Conservation (phyloP, 1,140 invertebrate genomes). For the Zeugodacus cucurbitae region DNA sequence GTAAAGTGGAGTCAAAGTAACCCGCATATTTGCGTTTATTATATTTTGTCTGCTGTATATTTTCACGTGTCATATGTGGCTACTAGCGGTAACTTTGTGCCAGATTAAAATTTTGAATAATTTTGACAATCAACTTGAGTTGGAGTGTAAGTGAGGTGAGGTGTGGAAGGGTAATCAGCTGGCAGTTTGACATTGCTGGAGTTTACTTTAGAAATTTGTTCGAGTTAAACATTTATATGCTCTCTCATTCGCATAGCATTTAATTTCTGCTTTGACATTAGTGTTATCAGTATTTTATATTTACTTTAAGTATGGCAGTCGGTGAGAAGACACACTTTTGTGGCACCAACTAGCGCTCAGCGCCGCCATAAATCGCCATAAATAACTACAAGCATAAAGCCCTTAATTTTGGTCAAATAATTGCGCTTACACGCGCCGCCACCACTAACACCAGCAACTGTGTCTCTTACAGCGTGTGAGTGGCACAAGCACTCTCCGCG, state of each 20-base stretch:
- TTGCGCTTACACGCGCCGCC: background rate
- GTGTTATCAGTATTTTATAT: too few relatives aligned
- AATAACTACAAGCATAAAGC: constrained; percentile 15
- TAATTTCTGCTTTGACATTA: too few relatives aligned
- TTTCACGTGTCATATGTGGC: background rate
- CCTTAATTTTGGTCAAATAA: constrained; percentile 36
- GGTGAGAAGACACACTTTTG: background rate
- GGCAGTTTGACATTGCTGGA: too few relatives aligned
- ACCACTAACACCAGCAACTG: background rate
- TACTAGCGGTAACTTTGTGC: background rate
- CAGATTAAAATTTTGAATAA: background rate
- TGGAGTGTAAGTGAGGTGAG: too few relatives aligned
- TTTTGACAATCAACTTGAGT: background rate
- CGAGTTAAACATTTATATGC: too few relatives aligned
- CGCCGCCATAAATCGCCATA: background rate
- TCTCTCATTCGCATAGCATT: too few relatives aligned
- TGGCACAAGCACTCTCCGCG: too few relatives aligned
- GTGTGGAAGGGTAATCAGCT: too few relatives aligned
- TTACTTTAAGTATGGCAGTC: too few relatives aligned
- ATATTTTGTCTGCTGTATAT: background rate
- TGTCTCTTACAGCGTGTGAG: background rate
- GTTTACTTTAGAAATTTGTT: too few relatives aligned
- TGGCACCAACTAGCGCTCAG: background rate
- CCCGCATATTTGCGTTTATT: background rate
- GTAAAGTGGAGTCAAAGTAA: background rate